Base-by-base conservation (phyloP, 1,140 invertebrate species). In the Danaus plexippus region DNA sequence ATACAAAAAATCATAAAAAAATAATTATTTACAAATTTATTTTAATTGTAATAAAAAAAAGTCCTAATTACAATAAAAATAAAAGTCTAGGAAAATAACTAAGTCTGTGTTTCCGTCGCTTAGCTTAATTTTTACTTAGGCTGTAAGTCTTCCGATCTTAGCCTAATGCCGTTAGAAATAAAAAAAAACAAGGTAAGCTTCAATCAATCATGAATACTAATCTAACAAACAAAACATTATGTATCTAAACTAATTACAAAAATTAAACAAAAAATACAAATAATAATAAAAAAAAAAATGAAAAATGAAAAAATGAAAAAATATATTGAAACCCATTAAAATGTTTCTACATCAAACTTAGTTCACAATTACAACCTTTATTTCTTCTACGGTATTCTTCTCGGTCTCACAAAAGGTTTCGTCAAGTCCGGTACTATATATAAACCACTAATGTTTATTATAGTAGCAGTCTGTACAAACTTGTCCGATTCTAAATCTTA, bases 401-500 rank as follows among this genome's bases (percentile, higher is more conserved):
- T 57, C 44, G 47, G 55, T 52, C 54, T 62, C 73, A 80, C 78
- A 70, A 75, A 71, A 64, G 43, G 22, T 32, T 56, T 52, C 40
- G 47, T 51, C 22, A 51, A 57, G 55, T 52, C 55, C 55, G 42
- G 41, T 57, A 71, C 57, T 69, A 15, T 55, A 67, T 66, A 67
- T 32, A 6, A 32, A 73, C 61, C 74, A 79, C 75, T 74, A 61
- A 66, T 63, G 70, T 73, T 64, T 32, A 66, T 70, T 70, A 59
- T 75, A 63, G 64, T 69, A 63, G 69, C 73, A 77, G 74, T 80
- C 73, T 71, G 66, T 63, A 67, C 55, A 67, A 58, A 63, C 71
- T 61, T 69, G 22, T 32, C 22, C 73, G 69, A 69, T 59, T 64
- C 73, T 75, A 71, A 59, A 64, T 64, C 71, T 80, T 68, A 70